Base-by-base conservation (phyloP, 2,113 vertebrate species). In the Canis aureus region DNA sequence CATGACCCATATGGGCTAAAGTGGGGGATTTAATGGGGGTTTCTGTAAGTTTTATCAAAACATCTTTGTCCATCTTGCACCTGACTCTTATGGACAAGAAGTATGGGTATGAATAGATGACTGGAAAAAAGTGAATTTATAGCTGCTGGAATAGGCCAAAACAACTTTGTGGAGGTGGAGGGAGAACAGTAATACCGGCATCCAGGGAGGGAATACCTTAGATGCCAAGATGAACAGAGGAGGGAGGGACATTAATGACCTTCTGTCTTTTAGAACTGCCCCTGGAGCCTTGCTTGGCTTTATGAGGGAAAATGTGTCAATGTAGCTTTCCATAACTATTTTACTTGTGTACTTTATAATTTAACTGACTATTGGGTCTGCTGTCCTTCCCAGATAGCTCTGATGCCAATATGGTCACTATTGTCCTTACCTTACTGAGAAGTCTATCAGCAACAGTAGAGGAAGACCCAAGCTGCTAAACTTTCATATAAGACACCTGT, bases 1-100 rank as follows among this genome's bases (percentile, higher is more conserved):
- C 22, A 32, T 78, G 60, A 88, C 23, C 69, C 84, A 69, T 8
- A 79, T 43, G 32, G 64, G 15, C 62, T 84, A 92, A 83, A 80
- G 57, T 55, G 35, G 43, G 67, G 66, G 57, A 94, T 57, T 94
- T 59, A 51, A 57, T 35, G 29, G n/a, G n/a, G 62, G 16, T 92
- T 83, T 96, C 51, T 23, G 3, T n/a, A 82, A 64, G 91, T 88
- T 95, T 96, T 78, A 84, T 82, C 80, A 94, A 69, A 79, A 80
- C 43, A 55, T 10, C 27, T 59, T 81, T 60, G 20, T 81, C 73
- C 71, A 25, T 95, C 64, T 82, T 85, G 62, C 35, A 93, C 62
- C 57, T 86, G 73, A 55, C 38, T 38, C 32, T 90, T 95, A 60
- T 32, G 60, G 86, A 79, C 35, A 69, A 87, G 87, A 55, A 22